Evolutionary conservation across 2,888 invertebrate species (phyloP).

Genomic region (Biston stratarius): DNA sequence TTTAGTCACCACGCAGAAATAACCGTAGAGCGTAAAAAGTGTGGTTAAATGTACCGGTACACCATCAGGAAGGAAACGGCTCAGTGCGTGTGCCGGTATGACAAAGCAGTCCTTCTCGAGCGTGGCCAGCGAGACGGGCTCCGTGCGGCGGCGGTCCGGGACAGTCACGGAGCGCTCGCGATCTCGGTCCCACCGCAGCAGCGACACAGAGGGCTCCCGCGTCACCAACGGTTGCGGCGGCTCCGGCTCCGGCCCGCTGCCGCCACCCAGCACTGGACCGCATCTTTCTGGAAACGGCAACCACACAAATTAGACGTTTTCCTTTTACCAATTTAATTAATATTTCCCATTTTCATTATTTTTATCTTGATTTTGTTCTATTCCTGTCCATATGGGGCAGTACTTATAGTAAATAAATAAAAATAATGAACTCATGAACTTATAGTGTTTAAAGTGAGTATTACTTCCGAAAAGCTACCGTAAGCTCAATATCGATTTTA

Average conservation of each 20-base stretch:
- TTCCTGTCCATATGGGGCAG: too few species aligned
- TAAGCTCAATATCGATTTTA: too few species aligned
- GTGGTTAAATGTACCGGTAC: slow-evolving; percentile 88
- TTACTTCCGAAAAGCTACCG: too few species aligned
- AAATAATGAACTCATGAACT: too few species aligned
- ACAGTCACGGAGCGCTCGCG: slow-evolving; percentile 54
- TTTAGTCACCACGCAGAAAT: too few species aligned
- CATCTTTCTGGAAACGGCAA: slow-evolving; percentile 88
- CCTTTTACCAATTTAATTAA: too few species aligned
- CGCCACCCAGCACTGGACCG: slow-evolving; percentile 89
- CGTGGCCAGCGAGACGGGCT: slow-evolving; percentile 92
- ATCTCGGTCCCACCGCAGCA: slow-evolving; percentile 77
- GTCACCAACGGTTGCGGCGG: slow-evolving; percentile 90
- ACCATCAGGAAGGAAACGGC: slow-evolving; percentile 95
- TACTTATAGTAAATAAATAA: too few species aligned
- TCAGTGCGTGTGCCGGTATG: slow-evolving; percentile 95
- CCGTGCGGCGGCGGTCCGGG: slow-evolving; percentile 78
- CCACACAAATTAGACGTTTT: not conserved
- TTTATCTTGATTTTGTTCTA: too few species aligned
- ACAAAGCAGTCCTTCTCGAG: slow-evolving; percentile 97
- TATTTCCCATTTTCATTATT: too few species aligned
- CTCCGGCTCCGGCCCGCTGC: slow-evolving; percentile 88
- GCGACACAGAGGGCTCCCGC: slow-evolving; percentile 88
- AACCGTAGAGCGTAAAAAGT: not conserved
- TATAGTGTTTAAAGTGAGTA: too few species aligned